phyloP scores from a whole-genome alignment of 2,797 vertebrate genomes.

The Sarcophilus harrisii region DNA sequence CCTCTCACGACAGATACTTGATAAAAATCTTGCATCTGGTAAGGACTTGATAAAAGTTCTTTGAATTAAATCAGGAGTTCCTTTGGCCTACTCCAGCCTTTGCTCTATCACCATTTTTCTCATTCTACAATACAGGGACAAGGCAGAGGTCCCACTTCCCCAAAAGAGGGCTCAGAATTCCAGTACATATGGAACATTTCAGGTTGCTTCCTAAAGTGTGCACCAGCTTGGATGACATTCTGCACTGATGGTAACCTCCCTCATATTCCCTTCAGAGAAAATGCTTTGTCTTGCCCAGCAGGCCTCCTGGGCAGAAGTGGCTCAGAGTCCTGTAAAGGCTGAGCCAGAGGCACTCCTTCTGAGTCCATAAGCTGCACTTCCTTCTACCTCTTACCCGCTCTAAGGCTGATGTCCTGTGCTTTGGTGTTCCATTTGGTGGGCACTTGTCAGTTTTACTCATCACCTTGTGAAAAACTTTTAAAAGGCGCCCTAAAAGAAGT shows the following conservation, averaged over 20 bases:
- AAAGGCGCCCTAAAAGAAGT: slow-evolving; percentile 54
- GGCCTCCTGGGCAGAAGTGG: background rate
- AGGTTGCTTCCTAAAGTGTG: background rate
- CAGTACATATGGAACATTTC: background rate
- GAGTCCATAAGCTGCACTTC: background rate
- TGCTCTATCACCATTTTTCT: background rate
- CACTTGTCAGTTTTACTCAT: slow-evolving; percentile 41
- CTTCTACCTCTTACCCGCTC: slow-evolving; percentile 39
- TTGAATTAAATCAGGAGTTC: background rate
- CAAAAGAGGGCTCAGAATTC: background rate
- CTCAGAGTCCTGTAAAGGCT: background rate
- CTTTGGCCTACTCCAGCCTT: background rate
- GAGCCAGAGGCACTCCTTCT: slow-evolving; percentile 28
- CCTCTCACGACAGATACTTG: background rate
- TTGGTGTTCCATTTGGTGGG: slow-evolving; percentile 46
- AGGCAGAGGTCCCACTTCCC: background rate
- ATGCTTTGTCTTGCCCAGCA: background rate
- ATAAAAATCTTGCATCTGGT: background rate
- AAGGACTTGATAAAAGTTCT: background rate
- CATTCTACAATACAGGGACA: background rate
- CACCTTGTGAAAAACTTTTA: slow-evolving; percentile 62
- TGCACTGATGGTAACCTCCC: background rate
- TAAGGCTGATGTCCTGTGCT: slow-evolving; percentile 43
- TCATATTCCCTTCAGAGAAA: too few species aligned
- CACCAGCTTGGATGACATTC: background rate